phyloP scores from a whole-genome alignment of 2,113 vertebrate species.

The Capra hircus region DNA sequence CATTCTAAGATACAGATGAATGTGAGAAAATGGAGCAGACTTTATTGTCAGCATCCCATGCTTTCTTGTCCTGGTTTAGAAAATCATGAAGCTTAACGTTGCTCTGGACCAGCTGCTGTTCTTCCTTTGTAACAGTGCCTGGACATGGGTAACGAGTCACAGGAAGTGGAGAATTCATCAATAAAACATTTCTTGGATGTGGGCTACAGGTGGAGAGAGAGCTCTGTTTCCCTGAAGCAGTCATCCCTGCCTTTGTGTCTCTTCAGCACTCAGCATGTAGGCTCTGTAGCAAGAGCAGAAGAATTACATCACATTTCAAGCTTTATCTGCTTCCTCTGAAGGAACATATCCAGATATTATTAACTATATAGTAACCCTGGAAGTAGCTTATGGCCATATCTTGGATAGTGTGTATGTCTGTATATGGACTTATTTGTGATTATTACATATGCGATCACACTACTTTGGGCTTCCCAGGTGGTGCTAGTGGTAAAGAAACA shows the following conservation, averaged over 20 bases:
- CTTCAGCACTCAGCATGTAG: background rate
- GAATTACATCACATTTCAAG: conserved; percentile 31
- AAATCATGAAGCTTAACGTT: background rate
- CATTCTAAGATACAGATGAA: background rate
- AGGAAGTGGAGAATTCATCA: conserved; percentile 41
- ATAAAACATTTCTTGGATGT: conserved; percentile 49
- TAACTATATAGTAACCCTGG: background rate
- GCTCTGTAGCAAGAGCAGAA: conserved; percentile 4
- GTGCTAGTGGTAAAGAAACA: background rate
- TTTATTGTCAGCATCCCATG: background rate
- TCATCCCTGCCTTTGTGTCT: conserved; percentile 37
- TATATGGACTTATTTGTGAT: background rate
- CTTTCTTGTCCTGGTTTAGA: background rate
- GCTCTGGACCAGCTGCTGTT: background rate
- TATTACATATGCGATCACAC: background rate
- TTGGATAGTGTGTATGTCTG: background rate
- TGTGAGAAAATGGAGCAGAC: background rate
- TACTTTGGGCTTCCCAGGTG: background rate
- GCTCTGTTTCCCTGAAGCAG: conserved; percentile 33
- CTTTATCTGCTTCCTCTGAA: conserved; percentile 45
- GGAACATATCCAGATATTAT: conserved; percentile 24
- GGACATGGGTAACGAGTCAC: conserved; percentile 46
- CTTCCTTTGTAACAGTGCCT: background rate
- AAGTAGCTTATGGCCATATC: background rate
- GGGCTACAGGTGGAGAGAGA: background rate